Percentiles rank a stretch among this genome's conserved stretches.
phyloP scores from a whole-genome alignment of 2,113 vertebrate genomes.

The Rhineura floridana region DNA sequence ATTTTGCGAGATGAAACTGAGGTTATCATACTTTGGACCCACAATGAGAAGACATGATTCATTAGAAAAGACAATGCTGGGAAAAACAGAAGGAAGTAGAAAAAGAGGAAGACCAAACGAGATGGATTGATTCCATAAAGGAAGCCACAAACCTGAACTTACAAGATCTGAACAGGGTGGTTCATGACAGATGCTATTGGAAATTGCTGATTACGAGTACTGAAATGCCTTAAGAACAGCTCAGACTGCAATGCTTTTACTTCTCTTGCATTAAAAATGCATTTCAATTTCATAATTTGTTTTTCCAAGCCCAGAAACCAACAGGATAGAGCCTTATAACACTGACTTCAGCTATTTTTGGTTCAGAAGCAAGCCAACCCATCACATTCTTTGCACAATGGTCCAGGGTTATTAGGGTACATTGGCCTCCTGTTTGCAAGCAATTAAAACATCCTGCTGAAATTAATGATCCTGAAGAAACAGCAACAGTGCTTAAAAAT shows the following conservation, averaged over 20 bases:
- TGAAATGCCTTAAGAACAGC: background rate
- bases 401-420: background rate
- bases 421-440: background rate
- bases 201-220: too few species aligned
- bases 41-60: too few species aligned
- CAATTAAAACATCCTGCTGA: background rate
- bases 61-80: too few species aligned
- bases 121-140: too few species aligned
- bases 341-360: background rate
- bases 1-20: too few species aligned
- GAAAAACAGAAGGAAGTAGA: too few species aligned
- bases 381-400: background rate
- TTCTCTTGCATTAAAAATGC: background rate
- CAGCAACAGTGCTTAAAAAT: background rate
- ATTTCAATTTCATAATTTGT: too few species aligned
- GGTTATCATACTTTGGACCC: too few species aligned
- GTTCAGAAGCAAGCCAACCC: background rate
- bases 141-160: too few species aligned
- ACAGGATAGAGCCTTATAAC: background rate
- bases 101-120: too few species aligned
- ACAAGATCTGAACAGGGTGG: too few species aligned
- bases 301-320: background rate
- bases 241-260: background rate
- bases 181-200: too few species aligned
- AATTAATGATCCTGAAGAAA: background rate